phyloP scores from a whole-genome alignment of 1,140 invertebrate genomes.

The Zaprionus davidi region DNA sequence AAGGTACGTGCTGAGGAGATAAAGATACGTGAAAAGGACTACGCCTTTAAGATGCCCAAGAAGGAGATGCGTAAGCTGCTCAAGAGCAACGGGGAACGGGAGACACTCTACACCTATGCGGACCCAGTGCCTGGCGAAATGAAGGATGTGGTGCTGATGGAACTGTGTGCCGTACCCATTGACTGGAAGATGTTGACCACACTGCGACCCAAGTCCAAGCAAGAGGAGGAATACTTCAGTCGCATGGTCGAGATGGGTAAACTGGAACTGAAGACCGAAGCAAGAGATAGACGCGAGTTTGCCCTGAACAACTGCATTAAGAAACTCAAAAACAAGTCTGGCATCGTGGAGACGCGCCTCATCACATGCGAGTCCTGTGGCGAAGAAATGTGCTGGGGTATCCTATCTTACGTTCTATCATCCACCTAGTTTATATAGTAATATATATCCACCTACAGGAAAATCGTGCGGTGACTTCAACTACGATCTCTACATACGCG shows the following conservation, averaged over 20 bases:
- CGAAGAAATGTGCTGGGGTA: constrained; percentile 93
- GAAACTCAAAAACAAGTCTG: constrained; percentile 91
- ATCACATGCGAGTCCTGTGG: constrained; percentile 91
- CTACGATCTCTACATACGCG: constrained; percentile 85
- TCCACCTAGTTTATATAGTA: not conserved
- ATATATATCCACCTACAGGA: constrained; percentile 61
- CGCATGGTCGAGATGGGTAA: constrained; percentile 92
- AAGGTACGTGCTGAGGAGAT: constrained; percentile 89
- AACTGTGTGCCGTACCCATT: constrained; percentile 93
- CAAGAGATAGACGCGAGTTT: constrained; percentile 87
- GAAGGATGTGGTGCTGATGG: constrained; percentile 88
- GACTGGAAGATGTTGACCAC: constrained; percentile 97
- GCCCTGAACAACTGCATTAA: constrained; percentile 87
- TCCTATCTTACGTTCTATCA: not conserved
- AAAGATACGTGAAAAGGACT: constrained; percentile 87
- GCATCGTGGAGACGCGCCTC: constrained; percentile 90
- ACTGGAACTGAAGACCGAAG: constrained; percentile 88
- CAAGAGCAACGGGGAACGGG: constrained; percentile 71
- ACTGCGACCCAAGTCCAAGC: constrained; percentile 90
- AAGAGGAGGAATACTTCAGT: constrained; percentile 95
- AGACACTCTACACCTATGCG: constrained; percentile 86
- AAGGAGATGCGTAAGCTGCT: constrained; percentile 77
- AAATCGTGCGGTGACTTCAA: constrained; percentile 84
- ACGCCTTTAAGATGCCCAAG: constrained; percentile 85
- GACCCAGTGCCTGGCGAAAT: constrained; percentile 94